phyloP scores from a whole-genome alignment of 2,113 vertebrate species.

The Corythaeola cristata region DNA sequence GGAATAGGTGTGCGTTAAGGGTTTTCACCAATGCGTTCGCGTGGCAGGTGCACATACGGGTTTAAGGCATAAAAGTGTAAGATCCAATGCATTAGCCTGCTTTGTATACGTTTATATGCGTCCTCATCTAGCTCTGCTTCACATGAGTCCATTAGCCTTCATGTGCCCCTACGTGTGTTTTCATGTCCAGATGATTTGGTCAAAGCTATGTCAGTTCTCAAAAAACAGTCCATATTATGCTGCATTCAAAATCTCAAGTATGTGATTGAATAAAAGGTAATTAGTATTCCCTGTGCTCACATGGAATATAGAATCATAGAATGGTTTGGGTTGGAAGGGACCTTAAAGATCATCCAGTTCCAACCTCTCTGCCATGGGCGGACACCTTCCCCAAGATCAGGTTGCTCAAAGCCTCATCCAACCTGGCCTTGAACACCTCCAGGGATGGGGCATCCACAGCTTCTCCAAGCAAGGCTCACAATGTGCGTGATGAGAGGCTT shows the following conservation, averaged over 20 bases:
- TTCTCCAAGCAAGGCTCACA: background rate
- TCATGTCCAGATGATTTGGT: rapidly evolving
- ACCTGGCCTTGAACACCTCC: too few relatives aligned
- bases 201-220: background rate
- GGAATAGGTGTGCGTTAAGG: rapidly evolving
- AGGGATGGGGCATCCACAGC: too few relatives aligned
- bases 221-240: rapidly evolving
- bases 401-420: too few relatives aligned
- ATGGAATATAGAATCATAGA: too few relatives aligned
- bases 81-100: rapidly evolving
- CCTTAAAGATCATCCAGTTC: too few relatives aligned
- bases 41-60: rapidly evolving
- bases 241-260: rapidly evolving
- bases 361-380: too few relatives aligned
- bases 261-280: background rate
- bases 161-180: rapidly evolving
- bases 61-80: too few relatives aligned
- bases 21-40: rapidly evolving
- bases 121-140: background rate
- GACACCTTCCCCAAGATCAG: too few relatives aligned
- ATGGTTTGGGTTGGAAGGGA: too few relatives aligned
- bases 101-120: rapidly evolving
- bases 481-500: rapidly evolving
- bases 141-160: rapidly evolving
- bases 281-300: background rate